Evolutionary conservation across 2,797 vertebrate species (phyloP).

Genomic region (Sylvilagus floridanus): DNA sequence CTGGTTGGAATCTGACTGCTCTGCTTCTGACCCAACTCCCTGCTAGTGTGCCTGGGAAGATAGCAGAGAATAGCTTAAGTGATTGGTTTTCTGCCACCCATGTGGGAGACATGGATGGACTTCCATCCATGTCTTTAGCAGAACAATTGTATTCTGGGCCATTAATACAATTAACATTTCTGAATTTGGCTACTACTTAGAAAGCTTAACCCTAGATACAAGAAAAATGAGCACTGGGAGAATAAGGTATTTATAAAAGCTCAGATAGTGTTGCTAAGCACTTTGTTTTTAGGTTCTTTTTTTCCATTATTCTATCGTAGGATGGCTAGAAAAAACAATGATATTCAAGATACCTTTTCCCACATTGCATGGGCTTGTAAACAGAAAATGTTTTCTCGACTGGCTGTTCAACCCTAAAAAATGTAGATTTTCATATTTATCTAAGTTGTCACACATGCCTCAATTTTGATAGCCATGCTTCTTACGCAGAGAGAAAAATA

Average conservation of each 20-base stretch:
- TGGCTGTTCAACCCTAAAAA: not conserved
- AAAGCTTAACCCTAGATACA: not conserved
- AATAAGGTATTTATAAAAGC: not conserved
- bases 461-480: constrained; percentile 7
- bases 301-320: not conserved
- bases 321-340: not conserved
- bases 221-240: not conserved
- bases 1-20: too few relatives aligned
- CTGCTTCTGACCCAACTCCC: too few relatives aligned
- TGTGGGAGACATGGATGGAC: too few relatives aligned
- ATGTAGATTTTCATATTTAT: constrained; percentile 13
- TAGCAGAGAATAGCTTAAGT: too few relatives aligned
- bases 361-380: not conserved
- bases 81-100: too few relatives aligned
- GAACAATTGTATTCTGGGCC: not conserved
- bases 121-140: not conserved
- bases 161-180: not conserved
- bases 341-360: constrained; percentile 11
- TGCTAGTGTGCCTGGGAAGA: too few relatives aligned
- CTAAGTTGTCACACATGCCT: not conserved
- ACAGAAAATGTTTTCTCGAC: not conserved
- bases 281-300: not conserved
- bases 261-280: not conserved
- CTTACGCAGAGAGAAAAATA: not conserved
- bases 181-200: not conserved